These are phyloP conservation scores for Aricia artaxerxes DNA, from an alignment of 2,888 invertebrate species.

Conservation along the genomic window DNA sequence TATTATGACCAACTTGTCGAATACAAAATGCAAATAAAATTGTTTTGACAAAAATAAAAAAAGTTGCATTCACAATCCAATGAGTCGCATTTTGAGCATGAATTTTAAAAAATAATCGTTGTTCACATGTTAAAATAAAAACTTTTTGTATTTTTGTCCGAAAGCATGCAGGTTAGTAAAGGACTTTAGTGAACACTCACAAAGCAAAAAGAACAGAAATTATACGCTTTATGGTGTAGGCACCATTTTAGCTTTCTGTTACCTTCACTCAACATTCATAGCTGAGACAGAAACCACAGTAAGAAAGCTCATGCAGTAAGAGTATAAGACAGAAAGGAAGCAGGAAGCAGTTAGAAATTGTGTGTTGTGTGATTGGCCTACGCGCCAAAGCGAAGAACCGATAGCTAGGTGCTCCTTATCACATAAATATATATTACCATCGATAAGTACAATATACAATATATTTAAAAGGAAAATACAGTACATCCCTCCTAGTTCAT, in stretches of 20 bases:
- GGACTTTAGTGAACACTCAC: constrained; percentile 1
- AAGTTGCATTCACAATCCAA: not conserved
- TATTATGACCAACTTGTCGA: constrained; percentile 14
- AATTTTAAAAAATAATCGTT: not conserved
- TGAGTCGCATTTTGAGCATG: not conserved
- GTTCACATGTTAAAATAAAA: not conserved
- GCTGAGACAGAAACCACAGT: not conserved
- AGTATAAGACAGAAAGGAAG: constrained; percentile 38
- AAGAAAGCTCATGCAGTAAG: constrained; percentile 38
- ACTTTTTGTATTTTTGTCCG: not conserved
- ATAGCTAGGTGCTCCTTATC: constrained; percentile 41
- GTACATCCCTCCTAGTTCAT: constrained; percentile 70
- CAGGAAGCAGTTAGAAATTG: constrained; percentile 35
- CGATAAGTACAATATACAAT: constrained; percentile 46
- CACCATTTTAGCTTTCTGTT: constrained; percentile 2
- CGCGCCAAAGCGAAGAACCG: constrained; percentile 44
- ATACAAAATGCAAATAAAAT: not conserved
- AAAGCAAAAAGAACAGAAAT: not conserved
- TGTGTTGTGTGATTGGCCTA: constrained; percentile 42
- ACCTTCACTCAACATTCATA: constrained; percentile 1
- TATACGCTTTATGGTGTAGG: not conserved
- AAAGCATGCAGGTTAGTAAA: not conserved
- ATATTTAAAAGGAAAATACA: constrained; percentile 44
- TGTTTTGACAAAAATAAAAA: constrained; percentile 14
- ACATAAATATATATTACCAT: constrained; percentile 41